Base-by-base conservation (phyloP, 2,888 invertebrate species). In the Lycocerus yunnanus region DNA sequence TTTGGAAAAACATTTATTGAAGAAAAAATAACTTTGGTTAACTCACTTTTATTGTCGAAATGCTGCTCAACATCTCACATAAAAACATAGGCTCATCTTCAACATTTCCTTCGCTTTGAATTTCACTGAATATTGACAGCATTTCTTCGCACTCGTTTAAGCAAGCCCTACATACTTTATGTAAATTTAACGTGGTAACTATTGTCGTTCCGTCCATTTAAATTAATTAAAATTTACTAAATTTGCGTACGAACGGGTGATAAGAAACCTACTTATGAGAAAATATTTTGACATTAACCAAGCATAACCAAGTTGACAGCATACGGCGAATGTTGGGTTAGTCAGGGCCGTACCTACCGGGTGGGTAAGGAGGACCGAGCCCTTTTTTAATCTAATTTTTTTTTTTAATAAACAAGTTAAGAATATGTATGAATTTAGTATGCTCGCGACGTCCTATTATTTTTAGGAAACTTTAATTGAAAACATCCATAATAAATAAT, bases 91-190 rank as follows among this genome's bases (percentile, higher is more conserved):
- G 66, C 20, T 81, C 78, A 18, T 79, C 78, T 8, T 79, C 75
- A 15, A 71, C 60, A 66, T 78, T 78, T 21, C 81, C 81, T 58
- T 81, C 82, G 58, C 71, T 76, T 73, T 79, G 78, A 18, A 83
- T 72, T 75, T 80, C 79, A 60, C 80, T 81, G 69, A 79, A 83
- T 74, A 84, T 78, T 1, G 84, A 82, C 69, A 75, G 80, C 81
- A 83, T 82, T 75, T 81, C 79, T 15, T 82, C 79, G 58, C 78
- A 79, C 79, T 82, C 81, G 66, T 76, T 73, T 15, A 84, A 77
- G 78, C 84, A 84, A 14, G 79, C 75, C 61, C 83, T 77, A 66
- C 84, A 84, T 18, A 83, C 77, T 78, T 82, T 82, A 68, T 75
- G 74, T 20, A 83, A 77, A 77, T 83, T 81, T 15, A 80, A 65